A percentile compares a stretch with the other conserved stretches of the same genome.
Evolutionary conservation across 2,888 invertebrate species (phyloP).

Genomic region (Melieria crassipennis): DNA sequence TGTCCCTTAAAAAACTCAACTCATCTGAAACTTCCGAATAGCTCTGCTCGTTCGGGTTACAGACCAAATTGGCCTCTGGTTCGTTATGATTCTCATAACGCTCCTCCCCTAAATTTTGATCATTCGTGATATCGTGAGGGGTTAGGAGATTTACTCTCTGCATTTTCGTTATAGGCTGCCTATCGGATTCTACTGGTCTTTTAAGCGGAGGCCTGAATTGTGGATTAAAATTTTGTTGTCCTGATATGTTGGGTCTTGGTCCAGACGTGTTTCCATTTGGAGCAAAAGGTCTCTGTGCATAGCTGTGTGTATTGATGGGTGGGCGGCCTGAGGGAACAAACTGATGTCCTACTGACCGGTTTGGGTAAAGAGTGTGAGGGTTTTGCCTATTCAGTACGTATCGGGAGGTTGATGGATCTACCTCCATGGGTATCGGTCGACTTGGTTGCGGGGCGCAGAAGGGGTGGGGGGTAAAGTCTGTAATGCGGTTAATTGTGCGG

Average conservation of each 20-base stretch:
- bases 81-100: not conserved
- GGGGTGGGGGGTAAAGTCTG: not conserved
- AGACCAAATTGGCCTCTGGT: not conserved
- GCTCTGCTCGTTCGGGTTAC: not conserved
- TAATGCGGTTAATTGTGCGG: conserved; percentile 25
- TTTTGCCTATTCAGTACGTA: no score
- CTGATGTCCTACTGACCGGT: no score
- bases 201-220: not conserved
- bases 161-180: not conserved
- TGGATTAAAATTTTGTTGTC: no score
- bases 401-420: not conserved
- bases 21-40: not conserved
- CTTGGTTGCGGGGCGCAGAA: not conserved
- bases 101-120: not conserved
- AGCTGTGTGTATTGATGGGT: no score
- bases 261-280: no score
- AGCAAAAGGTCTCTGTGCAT: not conserved
- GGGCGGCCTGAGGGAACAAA: no score
- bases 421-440: conserved; percentile 14
- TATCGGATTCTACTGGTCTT: conserved; percentile 1
- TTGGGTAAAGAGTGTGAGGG: no score
- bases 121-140: not conserved
- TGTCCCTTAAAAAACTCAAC: conserved; percentile 15
- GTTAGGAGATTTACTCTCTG: conserved; percentile 18
- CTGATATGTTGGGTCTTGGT: no score